Conservation (phyloP, 1,140 invertebrate species). For the Hycleus cichorii region DNA sequence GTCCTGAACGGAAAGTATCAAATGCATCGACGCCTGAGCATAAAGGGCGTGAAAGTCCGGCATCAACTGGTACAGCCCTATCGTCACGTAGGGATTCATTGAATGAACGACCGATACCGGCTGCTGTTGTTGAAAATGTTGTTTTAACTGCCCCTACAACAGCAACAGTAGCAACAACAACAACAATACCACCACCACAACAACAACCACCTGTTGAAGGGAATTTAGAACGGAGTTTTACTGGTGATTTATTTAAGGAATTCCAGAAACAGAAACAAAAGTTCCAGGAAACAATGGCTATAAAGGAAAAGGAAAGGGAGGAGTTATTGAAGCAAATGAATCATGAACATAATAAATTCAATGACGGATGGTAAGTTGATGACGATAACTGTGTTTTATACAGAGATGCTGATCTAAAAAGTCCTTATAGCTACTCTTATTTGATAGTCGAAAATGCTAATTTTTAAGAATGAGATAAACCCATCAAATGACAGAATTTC, state of each 20-base stretch:
- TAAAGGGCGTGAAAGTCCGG: conserved; percentile 49
- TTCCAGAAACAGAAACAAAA: conserved; percentile 65
- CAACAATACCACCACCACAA: conserved; percentile 4
- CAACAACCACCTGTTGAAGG: conserved; percentile 6
- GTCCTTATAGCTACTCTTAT: too few relatives aligned
- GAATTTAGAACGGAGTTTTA: conserved; percentile 51
- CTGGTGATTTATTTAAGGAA: conserved; percentile 62
- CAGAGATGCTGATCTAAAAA: neutral
- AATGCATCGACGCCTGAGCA: conserved; percentile 51
- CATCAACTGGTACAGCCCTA: conserved; percentile 47
- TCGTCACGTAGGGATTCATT: conserved; percentile 54
- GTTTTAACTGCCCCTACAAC: conserved; percentile 1
- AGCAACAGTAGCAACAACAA: conserved; percentile 33
- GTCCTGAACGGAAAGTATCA: conserved; percentile 46
- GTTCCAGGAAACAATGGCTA: conserved; percentile 55
- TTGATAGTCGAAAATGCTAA: too few relatives aligned
- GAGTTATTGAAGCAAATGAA: conserved; percentile 49
- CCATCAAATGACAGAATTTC: too few relatives aligned
- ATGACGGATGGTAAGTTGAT: conserved; percentile 31
- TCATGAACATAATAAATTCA: conserved; percentile 37
- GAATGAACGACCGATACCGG: conserved; percentile 46
- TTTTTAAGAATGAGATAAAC: too few relatives aligned
- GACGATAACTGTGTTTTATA: neutral
- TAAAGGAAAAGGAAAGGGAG: conserved; percentile 51
- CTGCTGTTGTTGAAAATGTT: conserved; percentile 15